Evolutionary conservation across 2,113 vertebrate species (phyloP).

Genomic region (Hystrix cristata): DNA sequence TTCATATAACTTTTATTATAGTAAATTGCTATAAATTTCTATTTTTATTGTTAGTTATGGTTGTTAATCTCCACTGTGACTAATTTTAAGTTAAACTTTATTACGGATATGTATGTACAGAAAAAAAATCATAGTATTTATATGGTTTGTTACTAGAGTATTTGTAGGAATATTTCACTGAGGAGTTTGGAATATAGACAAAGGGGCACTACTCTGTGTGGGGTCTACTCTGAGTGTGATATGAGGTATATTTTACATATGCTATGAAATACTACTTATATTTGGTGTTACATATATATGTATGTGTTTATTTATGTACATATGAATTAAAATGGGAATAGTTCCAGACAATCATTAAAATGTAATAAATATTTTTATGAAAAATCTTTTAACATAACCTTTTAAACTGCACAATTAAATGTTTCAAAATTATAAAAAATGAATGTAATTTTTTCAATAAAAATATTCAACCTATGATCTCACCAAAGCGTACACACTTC

Average conservation of each 20-base stretch:
- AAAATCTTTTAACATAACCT: background rate
- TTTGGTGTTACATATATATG: background rate
- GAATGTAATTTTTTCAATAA: conserved; percentile 13
- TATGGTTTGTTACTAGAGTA: background rate
- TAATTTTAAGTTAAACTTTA: background rate
- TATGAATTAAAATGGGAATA: background rate
- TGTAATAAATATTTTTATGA: background rate
- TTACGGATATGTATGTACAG: background rate
- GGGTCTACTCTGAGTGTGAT: too few relatives aligned
- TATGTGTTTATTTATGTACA: background rate
- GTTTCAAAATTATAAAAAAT: background rate
- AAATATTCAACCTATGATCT: background rate
- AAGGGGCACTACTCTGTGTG: background rate
- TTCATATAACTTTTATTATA: background rate
- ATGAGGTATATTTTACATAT: background rate
- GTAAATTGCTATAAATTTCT: background rate
- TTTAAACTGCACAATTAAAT: background rate
- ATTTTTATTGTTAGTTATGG: background rate
- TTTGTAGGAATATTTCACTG: background rate
- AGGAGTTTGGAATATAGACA: background rate
- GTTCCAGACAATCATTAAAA: background rate
- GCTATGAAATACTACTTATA: background rate
- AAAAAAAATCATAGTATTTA: background rate
- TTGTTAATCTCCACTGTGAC: background rate
- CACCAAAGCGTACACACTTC: background rate